These are phyloP conservation scores for Semaprochilodus insignis DNA, from an alignment of 2,797 vertebrate species.

Conservation along the genomic window DNA sequence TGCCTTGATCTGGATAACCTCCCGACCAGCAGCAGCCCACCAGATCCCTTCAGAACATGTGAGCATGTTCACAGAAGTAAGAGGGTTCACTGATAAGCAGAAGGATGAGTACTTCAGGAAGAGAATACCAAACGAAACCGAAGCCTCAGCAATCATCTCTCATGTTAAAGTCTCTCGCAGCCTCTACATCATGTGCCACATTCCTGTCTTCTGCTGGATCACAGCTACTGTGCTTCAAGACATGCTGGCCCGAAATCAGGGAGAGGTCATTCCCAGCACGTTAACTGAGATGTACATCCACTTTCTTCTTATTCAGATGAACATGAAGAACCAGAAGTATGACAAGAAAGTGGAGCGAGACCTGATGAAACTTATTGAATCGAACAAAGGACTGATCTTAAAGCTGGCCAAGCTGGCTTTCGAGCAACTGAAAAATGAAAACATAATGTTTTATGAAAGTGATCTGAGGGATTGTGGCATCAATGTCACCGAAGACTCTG, in stretches of 20 bases:
- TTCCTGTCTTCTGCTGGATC: slow-evolving; percentile 61
- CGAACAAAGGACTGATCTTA: slow-evolving; percentile 28
- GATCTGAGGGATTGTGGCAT: slow-evolving; percentile 47
- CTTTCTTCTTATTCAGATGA: slow-evolving; percentile 54
- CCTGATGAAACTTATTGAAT: neutral
- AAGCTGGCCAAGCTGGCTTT: slow-evolving; percentile 55
- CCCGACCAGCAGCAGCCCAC: slow-evolving; percentile 56
- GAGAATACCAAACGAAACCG: slow-evolving; percentile 12
- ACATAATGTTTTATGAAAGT: slow-evolving; percentile 40
- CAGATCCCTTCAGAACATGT: slow-evolving; percentile 36
- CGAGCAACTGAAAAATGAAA: slow-evolving; percentile 43
- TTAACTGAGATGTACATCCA: slow-evolving; percentile 57
- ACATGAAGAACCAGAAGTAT: slow-evolving; percentile 41
- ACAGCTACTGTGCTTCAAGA: slow-evolving; percentile 49
- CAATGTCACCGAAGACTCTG: slow-evolving; percentile 19
- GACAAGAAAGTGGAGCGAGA: neutral
- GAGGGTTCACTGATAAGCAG: slow-evolving; percentile 49
- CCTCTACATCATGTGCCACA: slow-evolving; percentile 62
- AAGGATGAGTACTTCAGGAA: slow-evolving; percentile 53
- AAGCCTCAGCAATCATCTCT: slow-evolving; percentile 39
- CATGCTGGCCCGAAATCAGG: neutral
- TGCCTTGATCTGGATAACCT: slow-evolving; percentile 56
- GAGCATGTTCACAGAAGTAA: slow-evolving; percentile 40
- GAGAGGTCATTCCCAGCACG: slow-evolving; percentile 27
- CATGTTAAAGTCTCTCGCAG: slow-evolving; percentile 49